Evolutionary conservation across 1,140 invertebrate species (phyloP), one percentile per base, ranked within the genome.

Genomic region (Meteorus sp.): DNA sequence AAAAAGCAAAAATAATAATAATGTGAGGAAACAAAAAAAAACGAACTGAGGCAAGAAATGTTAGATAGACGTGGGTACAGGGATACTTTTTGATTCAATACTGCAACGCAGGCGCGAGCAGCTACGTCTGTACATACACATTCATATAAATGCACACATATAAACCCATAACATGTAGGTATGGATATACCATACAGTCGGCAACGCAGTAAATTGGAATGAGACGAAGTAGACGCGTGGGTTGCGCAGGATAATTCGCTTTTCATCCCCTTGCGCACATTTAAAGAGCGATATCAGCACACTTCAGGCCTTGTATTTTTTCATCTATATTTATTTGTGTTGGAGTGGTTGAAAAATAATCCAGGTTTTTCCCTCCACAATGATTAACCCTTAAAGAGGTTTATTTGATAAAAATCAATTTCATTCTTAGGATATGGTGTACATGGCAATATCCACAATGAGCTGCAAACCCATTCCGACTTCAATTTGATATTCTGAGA

Each of bases 81-180:
- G 52, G 52, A 59, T 51, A 56, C 57, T 50, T 61, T 60, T 52
- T 41, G 54, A 65, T 65, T 67, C 66, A 67, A 67, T 67, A 67
- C 60, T 67, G 63, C 61, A 54, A 63, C 66, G 66, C 66, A 67
- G 54, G 66, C 66, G 66, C 66, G 60, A 66, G 41, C 37, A 17
- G 51, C n/a, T 43, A 20, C 25, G 20, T 43, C 47, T 48, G n/a
- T n/a, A 20, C n/a, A n/a, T n/a, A n/a, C n/a, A n/a, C n/a, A n/a
- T n/a, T n/a, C n/a, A n/a, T n/a, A n/a, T n/a, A n/a, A n/a, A n/a
- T n/a, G n/a, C n/a, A n/a, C n/a, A n/a, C n/a, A n/a, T n/a, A n/a
- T n/a, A n/a, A n/a, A n/a, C n/a, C n/a, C n/a, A n/a, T n/a, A n/a
- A n/a, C n/a, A n/a, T n/a, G n/a, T n/a, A n/a, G n/a, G n/a, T n/a